Evolutionary conservation across 2,888 invertebrate genomes (phyloP).

Genomic region (Cosmopolites sordidus): DNA sequence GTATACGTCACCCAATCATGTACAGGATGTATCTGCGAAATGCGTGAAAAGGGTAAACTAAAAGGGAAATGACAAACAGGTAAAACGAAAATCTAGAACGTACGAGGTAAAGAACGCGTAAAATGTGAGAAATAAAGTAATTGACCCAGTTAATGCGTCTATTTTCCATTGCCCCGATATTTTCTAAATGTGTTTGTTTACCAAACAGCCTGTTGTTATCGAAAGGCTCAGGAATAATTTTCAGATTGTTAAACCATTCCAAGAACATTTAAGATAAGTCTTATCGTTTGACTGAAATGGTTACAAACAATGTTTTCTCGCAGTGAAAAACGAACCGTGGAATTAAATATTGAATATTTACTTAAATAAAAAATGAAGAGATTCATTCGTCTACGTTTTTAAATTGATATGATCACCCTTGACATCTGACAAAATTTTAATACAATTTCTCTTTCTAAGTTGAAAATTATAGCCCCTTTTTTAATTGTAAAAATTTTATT

Average conservation of each 20-base stretch:
- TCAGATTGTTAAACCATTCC: conserved; percentile 4
- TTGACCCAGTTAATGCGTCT: conserved; percentile 1
- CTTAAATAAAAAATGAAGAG: too few species aligned
- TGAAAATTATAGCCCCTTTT: too few species aligned
- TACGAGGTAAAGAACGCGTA: too few species aligned
- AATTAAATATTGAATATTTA: too few species aligned
- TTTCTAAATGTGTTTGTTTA: conserved; percentile 3
- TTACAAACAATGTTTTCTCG: too few species aligned
- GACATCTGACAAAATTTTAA: too few species aligned
- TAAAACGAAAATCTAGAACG: background rate
- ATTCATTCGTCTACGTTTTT: too few species aligned
- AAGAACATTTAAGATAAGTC: conserved; percentile 6
- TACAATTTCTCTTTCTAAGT: too few species aligned
- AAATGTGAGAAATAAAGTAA: conserved; percentile 8
- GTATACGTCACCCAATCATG: conserved; percentile 13
- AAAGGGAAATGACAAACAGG: conserved; percentile 9
- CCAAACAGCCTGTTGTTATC: background rate
- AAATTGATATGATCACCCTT: too few species aligned
- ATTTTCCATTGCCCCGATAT: too few species aligned
- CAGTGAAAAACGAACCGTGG: too few species aligned
- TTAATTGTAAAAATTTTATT: too few species aligned
- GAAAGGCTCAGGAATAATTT: conserved; percentile 2
- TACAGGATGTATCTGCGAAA: conserved; percentile 19
- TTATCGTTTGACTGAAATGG: conserved; percentile 2
- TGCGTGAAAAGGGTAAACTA: conserved; percentile 11